These are phyloP conservation scores for Sesamia nonagrioides DNA, from an alignment of 1,140 invertebrate genomes.

Conservation along the genomic window DNA sequence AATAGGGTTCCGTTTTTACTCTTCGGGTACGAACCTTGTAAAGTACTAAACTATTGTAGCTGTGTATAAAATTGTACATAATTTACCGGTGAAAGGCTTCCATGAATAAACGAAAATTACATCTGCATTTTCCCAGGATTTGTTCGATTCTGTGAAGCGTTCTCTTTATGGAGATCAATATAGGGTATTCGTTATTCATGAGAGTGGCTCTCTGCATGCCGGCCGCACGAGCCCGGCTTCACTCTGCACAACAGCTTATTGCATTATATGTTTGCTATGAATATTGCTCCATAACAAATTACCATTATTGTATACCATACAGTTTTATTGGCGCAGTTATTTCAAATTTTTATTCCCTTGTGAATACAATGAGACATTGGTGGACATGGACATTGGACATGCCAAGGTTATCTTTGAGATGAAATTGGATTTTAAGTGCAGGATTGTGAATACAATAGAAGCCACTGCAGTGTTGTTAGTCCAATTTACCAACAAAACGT, in stretches of 20 bases:
- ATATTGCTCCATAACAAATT: conserved; percentile 23
- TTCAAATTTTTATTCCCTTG: background rate
- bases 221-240: conserved; percentile 40
- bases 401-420: background rate
- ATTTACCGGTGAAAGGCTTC: conserved; percentile 14
- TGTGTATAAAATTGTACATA: background rate
- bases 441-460: background rate
- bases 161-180: conserved; percentile 58
- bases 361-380: background rate
- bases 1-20: too few species aligned
- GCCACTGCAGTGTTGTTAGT: background rate
- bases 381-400: too few species aligned
- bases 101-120: conserved; percentile 49
- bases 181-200: conserved; percentile 66
- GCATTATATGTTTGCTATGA: conserved; percentile 53
- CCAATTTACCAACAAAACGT: background rate
- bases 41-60: background rate
- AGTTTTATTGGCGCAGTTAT: background rate
- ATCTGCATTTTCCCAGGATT: conserved; percentile 39
- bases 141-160: conserved; percentile 49
- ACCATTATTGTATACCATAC: conserved; percentile 10
- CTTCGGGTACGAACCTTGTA: background rate
- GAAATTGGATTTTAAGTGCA: background rate
- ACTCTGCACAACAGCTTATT: conserved; percentile 55
- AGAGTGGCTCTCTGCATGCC: conserved; percentile 52